Evolutionary conservation across 2,888 invertebrate genomes (phyloP).

Genomic region (Tetrapedia diversipes): DNA sequence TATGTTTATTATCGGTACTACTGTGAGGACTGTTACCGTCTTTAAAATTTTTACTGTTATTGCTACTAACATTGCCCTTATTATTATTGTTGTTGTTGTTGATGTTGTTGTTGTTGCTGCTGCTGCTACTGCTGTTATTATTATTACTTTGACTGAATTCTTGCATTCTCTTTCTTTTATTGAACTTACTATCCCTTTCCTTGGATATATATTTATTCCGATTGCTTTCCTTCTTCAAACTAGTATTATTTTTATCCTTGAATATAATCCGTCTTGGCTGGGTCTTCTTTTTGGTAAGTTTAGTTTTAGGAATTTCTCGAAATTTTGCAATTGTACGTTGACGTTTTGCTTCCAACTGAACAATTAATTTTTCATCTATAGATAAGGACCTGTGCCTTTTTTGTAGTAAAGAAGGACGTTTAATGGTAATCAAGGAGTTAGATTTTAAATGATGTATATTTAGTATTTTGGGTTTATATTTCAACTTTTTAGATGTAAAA

Average conservation of each 20-base stretch:
- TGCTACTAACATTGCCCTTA: background rate
- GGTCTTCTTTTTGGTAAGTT: conserved; percentile 3
- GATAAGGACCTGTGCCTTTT: conserved; percentile 4
- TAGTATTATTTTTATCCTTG: conserved; percentile 1
- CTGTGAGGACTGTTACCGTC: background rate
- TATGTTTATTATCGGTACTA: background rate
- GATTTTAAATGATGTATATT: conserved; percentile 28
- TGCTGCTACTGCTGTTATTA: background rate
- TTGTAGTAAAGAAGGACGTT: background rate
- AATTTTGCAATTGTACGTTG: conserved; percentile 74
- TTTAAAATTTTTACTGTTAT: too few relatives aligned
- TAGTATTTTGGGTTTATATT: conserved; percentile 41
- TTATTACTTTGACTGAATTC: background rate
- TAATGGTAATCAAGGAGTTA: background rate
- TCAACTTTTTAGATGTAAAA: conserved; percentile 18
- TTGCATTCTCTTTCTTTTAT: background rate
- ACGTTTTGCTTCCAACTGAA: conserved; percentile 76
- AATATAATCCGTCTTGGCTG: conserved; percentile 16
- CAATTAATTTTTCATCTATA: conserved; percentile 53
- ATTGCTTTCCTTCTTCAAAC: background rate
- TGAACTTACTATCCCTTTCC: background rate
- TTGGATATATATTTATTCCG: background rate
- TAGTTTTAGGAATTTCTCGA: conserved; percentile 51
- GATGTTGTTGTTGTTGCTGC: too few relatives aligned
- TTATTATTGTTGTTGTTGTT: background rate